A percentile compares a stretch with the other conserved stretches of the same genome.
Evolutionary conservation across 1,140 invertebrate genomes (phyloP).

Genomic region (Scaptomyza pallida): DNA sequence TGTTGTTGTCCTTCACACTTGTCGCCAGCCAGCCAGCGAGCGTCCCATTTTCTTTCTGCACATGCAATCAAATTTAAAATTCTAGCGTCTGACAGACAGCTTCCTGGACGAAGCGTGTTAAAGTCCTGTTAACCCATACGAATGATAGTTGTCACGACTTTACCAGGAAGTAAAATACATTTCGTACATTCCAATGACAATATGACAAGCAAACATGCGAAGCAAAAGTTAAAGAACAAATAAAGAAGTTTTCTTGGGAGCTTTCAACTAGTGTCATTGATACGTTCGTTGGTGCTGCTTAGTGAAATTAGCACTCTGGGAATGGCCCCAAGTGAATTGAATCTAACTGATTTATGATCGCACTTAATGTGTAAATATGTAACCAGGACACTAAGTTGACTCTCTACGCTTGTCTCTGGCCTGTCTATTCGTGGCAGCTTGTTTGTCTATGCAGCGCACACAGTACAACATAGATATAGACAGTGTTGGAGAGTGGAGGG

Average conservation of each 20-base stretch:
- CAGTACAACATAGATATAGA: neutral
- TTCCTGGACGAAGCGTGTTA: neutral
- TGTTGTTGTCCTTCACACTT: slow-evolving; percentile 18
- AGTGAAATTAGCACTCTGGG: slow-evolving; percentile 64
- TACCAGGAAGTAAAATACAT: neutral
- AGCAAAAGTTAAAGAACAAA: neutral
- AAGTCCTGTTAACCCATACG: slow-evolving; percentile 8
- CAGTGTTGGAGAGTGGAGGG: neutral
- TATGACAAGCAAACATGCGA: neutral
- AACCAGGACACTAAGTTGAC: slow-evolving; percentile 31
- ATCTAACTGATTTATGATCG: slow-evolving; percentile 76
- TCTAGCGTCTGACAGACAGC: slow-evolving; percentile 10
- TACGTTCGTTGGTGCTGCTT: slow-evolving; percentile 12
- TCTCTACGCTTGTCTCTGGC: slow-evolving; percentile 16
- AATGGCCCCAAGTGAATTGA: slow-evolving; percentile 74
- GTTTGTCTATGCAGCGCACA: slow-evolving; percentile 64
- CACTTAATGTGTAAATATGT: slow-evolving; percentile 77
- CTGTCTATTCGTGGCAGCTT: slow-evolving; percentile 52
- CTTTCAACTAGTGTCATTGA: neutral
- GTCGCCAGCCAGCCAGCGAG: neutral
- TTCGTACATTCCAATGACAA: neutral
- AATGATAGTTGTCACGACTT: slow-evolving; percentile 17
- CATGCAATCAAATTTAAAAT: slow-evolving; percentile 32
- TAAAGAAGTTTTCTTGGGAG: neutral
- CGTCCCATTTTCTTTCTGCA: slow-evolving; percentile 1